These are phyloP conservation scores for Biston stratarius DNA, from an alignment of 2,888 invertebrate genomes.

Conservation along the genomic window DNA sequence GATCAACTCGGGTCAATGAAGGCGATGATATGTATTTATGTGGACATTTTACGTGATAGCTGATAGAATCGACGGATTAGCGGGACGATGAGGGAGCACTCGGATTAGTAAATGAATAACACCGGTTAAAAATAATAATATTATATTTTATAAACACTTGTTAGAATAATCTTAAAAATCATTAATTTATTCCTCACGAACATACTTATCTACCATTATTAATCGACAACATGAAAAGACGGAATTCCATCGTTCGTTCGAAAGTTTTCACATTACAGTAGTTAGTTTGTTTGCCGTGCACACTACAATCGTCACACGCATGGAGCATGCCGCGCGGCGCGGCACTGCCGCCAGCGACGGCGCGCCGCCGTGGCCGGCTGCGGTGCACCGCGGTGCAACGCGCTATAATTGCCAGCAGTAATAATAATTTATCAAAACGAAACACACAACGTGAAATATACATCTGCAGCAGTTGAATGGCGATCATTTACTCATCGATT, in stretches of 20 bases:
- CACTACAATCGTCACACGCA: slow-evolving; percentile 43
- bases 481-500: slow-evolving; percentile 73
- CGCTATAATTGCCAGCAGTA: slow-evolving; percentile 52
- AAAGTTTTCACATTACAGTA: slow-evolving; percentile 55
- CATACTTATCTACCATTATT: slow-evolving; percentile 80
- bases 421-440: slow-evolving; percentile 35
- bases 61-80: slow-evolving; percentile 79
- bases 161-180: slow-evolving; percentile 86
- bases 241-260: slow-evolving; percentile 71
- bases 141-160: slow-evolving; percentile 87
- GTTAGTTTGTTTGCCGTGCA: slow-evolving; percentile 48
- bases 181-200: slow-evolving; percentile 85
- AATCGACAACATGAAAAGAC: slow-evolving; percentile 82
- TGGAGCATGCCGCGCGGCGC: slow-evolving; percentile 35
- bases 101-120: slow-evolving; percentile 81
- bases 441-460: slow-evolving; percentile 52
- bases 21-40: slow-evolving; percentile 52
- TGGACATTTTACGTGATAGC: slow-evolving; percentile 68
- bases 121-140: slow-evolving; percentile 86
- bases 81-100: slow-evolving; percentile 64
- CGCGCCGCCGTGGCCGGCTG: slow-evolving; percentile 19
- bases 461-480: slow-evolving; percentile 57
- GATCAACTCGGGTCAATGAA: slow-evolving; percentile 38
- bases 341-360: slow-evolving; percentile 9
- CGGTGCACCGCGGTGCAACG: slow-evolving; percentile 28